Evolutionary conservation across 2,797 vertebrate genomes (phyloP).

Genomic region (Syndactyla subalaris): DNA sequence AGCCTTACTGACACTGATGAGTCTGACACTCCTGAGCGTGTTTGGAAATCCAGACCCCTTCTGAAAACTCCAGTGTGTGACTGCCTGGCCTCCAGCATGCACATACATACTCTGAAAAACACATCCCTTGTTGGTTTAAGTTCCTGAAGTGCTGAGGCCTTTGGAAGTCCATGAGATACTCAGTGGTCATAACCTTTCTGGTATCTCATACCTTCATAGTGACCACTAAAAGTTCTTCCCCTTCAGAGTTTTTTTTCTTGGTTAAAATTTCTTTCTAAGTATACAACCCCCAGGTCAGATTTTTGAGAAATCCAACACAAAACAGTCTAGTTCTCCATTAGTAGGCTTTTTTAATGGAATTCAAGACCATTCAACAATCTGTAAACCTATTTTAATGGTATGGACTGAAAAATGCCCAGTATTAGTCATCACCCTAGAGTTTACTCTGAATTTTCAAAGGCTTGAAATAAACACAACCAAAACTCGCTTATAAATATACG

Average conservation of each 20-base stretch:
- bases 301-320: background rate
- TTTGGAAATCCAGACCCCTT: background rate
- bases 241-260: accelerated
- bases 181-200: background rate
- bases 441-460: background rate
- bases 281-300: accelerated
- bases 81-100: background rate
- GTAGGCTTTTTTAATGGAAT: background rate
- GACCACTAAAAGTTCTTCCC: background rate
- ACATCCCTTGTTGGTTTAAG: background rate
- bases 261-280: background rate
- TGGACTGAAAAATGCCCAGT: background rate
- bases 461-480: background rate
- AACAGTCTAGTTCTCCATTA: background rate
- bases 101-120: background rate
- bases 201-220: background rate
- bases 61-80: background rate
- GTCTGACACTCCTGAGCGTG: background rate
- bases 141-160: background rate
- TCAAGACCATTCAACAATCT: background rate
- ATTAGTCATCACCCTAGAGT: background rate
- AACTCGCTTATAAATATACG: background rate
- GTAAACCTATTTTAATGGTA: background rate
- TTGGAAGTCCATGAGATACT: background rate
- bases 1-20: background rate